Evolutionary conservation across 2,797 vertebrate species (phyloP).

Genomic region (Bradypodion ventrale): DNA sequence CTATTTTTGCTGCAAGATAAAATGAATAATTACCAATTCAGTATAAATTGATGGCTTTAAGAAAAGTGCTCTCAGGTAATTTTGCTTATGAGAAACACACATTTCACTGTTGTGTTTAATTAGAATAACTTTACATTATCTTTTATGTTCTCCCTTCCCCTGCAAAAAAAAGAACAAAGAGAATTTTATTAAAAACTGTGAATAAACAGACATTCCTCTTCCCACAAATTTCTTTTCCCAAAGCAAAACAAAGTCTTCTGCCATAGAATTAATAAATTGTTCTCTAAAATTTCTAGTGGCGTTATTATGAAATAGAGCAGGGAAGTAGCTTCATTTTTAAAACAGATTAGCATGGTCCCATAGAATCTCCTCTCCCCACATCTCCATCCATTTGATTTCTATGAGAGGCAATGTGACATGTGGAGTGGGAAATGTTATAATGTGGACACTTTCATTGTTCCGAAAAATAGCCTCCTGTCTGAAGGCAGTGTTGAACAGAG

Average conservation of each 20-base stretch:
- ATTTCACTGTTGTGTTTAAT: constrained; percentile 14
- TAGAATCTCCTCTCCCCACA: no score
- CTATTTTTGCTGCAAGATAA: constrained; percentile 57
- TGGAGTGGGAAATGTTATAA: no score
- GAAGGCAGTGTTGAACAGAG: no score
- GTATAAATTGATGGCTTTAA: constrained; percentile 52
- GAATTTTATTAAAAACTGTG: not conserved
- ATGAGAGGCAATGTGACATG: no score
- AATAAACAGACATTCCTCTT: fast-evolving
- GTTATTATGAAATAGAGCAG: no score
- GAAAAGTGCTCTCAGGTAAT: constrained; percentile 45
- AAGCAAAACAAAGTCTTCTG: not conserved
- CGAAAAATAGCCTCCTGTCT: no score
- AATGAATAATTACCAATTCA: constrained; percentile 60
- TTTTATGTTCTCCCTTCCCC: not conserved
- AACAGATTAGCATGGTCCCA: no score
- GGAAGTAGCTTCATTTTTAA: no score
- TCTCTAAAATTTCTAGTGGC: no score
- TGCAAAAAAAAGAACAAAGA: constrained; percentile 2
- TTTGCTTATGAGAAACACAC: constrained; percentile 26
- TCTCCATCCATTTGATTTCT: no score
- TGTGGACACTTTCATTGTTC: no score
- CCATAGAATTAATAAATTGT: no score
- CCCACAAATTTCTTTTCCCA: not conserved
- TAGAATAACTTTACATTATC: constrained; percentile 33